A percentile compares a stretch with the other conserved stretches of the same genome.
phyloP scores from a whole-genome alignment of 2,888 invertebrate genomes.

The Drosophila robusta region DNA sequence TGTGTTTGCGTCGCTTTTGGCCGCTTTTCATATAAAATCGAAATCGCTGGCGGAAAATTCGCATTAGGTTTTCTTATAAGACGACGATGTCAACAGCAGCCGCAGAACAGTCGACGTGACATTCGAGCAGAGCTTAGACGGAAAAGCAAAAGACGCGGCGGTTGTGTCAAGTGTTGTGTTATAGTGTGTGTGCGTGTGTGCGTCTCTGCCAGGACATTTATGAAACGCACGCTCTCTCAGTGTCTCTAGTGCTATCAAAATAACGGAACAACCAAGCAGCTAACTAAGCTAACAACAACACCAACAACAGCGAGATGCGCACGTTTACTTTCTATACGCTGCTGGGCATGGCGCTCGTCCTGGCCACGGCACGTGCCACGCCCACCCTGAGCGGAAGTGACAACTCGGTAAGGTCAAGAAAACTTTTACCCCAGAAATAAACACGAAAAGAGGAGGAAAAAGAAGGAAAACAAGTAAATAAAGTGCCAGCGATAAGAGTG shows the following conservation, averaged over 20 bases:
- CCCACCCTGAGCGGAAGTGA: conserved; percentile 80
- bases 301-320: conserved; percentile 67
- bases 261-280: conserved; percentile 26
- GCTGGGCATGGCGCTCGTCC: conserved; percentile 60
- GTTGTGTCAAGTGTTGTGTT: conserved; percentile 30
- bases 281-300: conserved; percentile 8
- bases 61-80: conserved; percentile 85
- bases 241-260: conserved; percentile 34
- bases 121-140: conserved; percentile 62
- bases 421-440: conserved; percentile 11
- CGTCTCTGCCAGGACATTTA: conserved; percentile 52
- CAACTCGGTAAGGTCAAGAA: conserved; percentile 78
- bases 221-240: conserved; percentile 24
- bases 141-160: conserved; percentile 38
- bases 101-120: conserved; percentile 63
- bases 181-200: conserved; percentile 21
- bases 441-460: not conserved
- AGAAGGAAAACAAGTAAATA: not conserved
- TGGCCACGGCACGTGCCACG: conserved; percentile 71
- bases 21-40: conserved; percentile 84
- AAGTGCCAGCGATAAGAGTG: conserved; percentile 35
- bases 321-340: conserved; percentile 64
- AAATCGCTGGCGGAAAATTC: conserved; percentile 82
- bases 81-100: conserved; percentile 83
- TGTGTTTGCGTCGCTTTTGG: conserved; percentile 67